These are phyloP conservation scores for Steinernema scapterisci DNA, from an alignment of 2,888 invertebrate species.

Conservation along the genomic window DNA sequence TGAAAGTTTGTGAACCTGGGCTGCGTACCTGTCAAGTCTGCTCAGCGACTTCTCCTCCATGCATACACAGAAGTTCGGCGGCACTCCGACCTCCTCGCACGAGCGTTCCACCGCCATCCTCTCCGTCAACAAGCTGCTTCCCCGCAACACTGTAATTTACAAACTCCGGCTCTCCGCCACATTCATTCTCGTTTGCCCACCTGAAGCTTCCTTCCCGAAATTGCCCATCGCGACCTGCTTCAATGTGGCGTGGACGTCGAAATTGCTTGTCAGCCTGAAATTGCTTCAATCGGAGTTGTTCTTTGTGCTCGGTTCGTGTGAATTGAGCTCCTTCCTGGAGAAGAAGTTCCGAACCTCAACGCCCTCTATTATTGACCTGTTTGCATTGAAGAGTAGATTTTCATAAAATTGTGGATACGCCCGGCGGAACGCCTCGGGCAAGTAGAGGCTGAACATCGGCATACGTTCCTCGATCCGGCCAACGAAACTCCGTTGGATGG, in stretches of 20 bases:
- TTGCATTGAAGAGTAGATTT: slow-evolving; percentile 41
- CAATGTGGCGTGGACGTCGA: slow-evolving; percentile 69
- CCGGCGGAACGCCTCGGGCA: slow-evolving; percentile 66
- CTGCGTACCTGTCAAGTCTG: slow-evolving; percentile 32
- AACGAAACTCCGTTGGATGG: slow-evolving; percentile 67
- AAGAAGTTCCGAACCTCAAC: not conserved
- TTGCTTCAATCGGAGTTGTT: not conserved
- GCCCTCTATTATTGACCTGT: slow-evolving; percentile 33
- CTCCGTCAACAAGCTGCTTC: slow-evolving; percentile 49
- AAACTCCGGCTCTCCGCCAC: not conserved
- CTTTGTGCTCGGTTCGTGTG: too few species aligned
- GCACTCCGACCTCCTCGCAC: slow-evolving; percentile 51
- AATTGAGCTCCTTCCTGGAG: not conserved
- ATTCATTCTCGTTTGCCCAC: slow-evolving; percentile 3
- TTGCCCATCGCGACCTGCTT: slow-evolving; percentile 58
- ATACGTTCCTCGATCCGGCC: slow-evolving; percentile 69
- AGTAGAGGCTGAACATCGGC: slow-evolving; percentile 68
- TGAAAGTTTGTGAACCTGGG: too few species aligned
- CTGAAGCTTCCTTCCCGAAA: slow-evolving; percentile 36
- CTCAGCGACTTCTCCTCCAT: slow-evolving; percentile 38
- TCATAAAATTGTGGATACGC: slow-evolving; percentile 50
- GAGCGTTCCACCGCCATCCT: slow-evolving; percentile 40
- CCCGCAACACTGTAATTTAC: slow-evolving; percentile 37
- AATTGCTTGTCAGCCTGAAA: slow-evolving; percentile 65
- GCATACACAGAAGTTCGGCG: slow-evolving; percentile 56